Evolutionary conservation across 2,888 invertebrate species (phyloP).

Genomic region (Drosophila greeni): DNA sequence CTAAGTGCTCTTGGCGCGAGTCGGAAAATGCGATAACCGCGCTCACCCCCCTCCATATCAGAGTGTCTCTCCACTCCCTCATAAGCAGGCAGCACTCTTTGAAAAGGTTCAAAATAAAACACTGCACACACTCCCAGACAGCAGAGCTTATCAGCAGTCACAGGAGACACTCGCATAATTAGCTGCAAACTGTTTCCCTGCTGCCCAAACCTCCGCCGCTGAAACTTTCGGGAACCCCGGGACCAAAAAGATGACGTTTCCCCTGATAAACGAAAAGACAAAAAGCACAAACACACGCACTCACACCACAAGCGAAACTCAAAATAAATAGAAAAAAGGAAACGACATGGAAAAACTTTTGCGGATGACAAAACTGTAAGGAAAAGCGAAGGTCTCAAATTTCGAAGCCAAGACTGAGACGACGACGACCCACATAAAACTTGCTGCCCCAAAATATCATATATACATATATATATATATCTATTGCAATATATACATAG

Average conservation of each 20-base stretch:
- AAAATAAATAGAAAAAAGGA: neutral
- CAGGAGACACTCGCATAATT: slow-evolving; percentile 53
- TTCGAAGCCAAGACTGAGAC: slow-evolving; percentile 7
- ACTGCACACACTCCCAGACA: slow-evolving; percentile 1
- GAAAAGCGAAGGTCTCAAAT: slow-evolving; percentile 54
- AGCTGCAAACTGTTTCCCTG: slow-evolving; percentile 39
- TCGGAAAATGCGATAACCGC: slow-evolving; percentile 14
- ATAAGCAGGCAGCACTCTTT: slow-evolving; percentile 39
- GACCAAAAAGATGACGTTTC: slow-evolving; percentile 41
- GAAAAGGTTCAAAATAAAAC: neutral
- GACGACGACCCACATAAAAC: slow-evolving; percentile 55
- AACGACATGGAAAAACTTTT: slow-evolving; percentile 53
- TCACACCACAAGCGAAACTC: neutral
- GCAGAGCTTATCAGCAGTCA: slow-evolving; percentile 49
- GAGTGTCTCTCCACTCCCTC: slow-evolving; percentile 2
- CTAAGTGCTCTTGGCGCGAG: slow-evolving; percentile 22
- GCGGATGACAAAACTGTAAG: slow-evolving; percentile 51
- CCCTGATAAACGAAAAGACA: slow-evolving; percentile 52
- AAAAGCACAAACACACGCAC: slow-evolving; percentile 5
- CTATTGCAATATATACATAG: neutral
- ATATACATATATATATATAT: neutral
- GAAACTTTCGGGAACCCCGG: slow-evolving; percentile 14
- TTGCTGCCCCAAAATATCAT: slow-evolving; percentile 37
- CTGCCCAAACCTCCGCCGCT: neutral
- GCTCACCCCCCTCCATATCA: neutral